A percentile compares a stretch with the other conserved stretches of the same genome.
Evolutionary conservation across 2,797 vertebrate genomes (phyloP).

Genomic region (Sebastiscus albofasciatus): DNA sequence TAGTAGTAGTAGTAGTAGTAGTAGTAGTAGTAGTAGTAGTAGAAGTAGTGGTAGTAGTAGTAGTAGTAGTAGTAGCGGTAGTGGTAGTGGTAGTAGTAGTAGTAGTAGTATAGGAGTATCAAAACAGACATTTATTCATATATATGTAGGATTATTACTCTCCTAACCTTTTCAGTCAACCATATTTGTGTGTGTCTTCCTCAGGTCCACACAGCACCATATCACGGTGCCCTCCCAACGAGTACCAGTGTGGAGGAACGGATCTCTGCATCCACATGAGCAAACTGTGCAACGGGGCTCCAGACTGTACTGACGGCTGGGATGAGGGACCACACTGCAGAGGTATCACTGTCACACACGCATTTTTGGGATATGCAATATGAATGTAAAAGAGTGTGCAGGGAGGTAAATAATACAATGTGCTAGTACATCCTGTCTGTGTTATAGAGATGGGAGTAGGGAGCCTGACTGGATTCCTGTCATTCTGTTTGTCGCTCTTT

Average conservation of each 20-base stretch:
- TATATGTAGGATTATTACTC: neutral
- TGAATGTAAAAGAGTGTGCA: neutral
- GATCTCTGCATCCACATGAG: slow-evolving; percentile 94
- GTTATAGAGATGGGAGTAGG: neutral
- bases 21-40: too few species aligned
- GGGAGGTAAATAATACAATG: neutral
- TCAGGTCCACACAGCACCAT: slow-evolving; percentile 92
- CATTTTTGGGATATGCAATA: neutral
- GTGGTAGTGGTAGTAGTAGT: too few species aligned
- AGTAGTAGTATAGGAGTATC: too few species aligned
- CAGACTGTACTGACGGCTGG: slow-evolving; percentile 91
- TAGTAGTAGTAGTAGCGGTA: too few species aligned
- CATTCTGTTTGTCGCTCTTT: neutral
- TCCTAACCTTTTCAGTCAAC: neutral
- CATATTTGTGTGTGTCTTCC: slow-evolving; percentile 25
- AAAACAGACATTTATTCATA: neutral
- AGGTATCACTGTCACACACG: slow-evolving; percentile 79
- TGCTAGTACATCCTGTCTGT: neutral
- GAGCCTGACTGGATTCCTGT: neutral
- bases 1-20: too few species aligned
- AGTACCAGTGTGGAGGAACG: slow-evolving; percentile 93
- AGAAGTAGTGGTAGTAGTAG: too few species aligned
- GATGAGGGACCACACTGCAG: slow-evolving; percentile 94
- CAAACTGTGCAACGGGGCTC: slow-evolving; percentile 90
- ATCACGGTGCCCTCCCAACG: slow-evolving; percentile 91